Percentiles rank a stretch among this genome's conserved stretches.
These are phyloP conservation scores for Drosophila tani DNA, from an alignment of 1,140 invertebrate genomes.

Conservation along the genomic window DNA sequence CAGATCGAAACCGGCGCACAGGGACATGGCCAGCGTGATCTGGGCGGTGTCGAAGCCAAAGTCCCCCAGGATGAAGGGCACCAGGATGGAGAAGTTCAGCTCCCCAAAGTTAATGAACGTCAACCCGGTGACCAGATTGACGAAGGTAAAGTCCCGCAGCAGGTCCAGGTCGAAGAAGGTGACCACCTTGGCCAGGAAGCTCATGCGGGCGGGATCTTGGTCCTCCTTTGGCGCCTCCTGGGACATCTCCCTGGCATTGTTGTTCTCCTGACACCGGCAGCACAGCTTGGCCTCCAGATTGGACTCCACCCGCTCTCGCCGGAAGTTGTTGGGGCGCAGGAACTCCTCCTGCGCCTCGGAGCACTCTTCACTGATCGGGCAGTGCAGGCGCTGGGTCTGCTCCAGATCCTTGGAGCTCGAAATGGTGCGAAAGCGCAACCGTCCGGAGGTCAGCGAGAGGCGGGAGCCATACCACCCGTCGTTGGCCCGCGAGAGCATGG, in stretches of 20 bases:
- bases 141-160: slow-evolving; percentile 88
- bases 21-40: slow-evolving; percentile 88
- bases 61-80: slow-evolving; percentile 89
- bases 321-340: slow-evolving; percentile 75
- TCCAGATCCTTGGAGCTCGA: slow-evolving; percentile 80
- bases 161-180: slow-evolving; percentile 89
- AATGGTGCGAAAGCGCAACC: slow-evolving; percentile 69
- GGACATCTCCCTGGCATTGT: slow-evolving; percentile 24
- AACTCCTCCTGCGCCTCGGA: slow-evolving; percentile 37
- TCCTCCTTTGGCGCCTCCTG: slow-evolving; percentile 18
- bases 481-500: slow-evolving; percentile 88
- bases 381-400: slow-evolving; percentile 55
- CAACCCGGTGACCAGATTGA: slow-evolving; percentile 89
- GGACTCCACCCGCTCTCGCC: slow-evolving; percentile 69
- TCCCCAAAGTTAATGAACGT: slow-evolving; percentile 89
- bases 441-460: slow-evolving; percentile 67
- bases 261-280: slow-evolving; percentile 64
- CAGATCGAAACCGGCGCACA: slow-evolving; percentile 87
- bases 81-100: slow-evolving; percentile 89
- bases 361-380: slow-evolving; percentile 56
- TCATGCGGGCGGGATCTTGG: slow-evolving; percentile 39
- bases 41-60: slow-evolving; percentile 86
- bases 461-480: slow-evolving; percentile 88
- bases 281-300: slow-evolving; percentile 47
- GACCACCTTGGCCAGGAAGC: slow-evolving; percentile 85